These are phyloP conservation scores for Anticlea derivata DNA, from an alignment of 2,888 invertebrate genomes.

Conservation along the genomic window DNA sequence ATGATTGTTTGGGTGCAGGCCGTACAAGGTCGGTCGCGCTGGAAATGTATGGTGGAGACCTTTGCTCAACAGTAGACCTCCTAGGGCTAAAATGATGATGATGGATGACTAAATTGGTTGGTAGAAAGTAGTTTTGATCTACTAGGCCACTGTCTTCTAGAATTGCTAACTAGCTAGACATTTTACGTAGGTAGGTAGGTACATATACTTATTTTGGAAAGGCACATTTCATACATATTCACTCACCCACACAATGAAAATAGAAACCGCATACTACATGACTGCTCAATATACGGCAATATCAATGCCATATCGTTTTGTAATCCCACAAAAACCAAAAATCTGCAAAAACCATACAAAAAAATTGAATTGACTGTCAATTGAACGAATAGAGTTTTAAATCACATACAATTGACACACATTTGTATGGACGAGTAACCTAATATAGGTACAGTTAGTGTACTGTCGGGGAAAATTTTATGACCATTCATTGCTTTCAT, in stretches of 20 bases:
- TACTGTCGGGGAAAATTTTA: conserved; percentile 14
- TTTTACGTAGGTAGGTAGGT: too few relatives aligned
- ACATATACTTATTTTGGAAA: too few relatives aligned
- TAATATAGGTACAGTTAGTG: conserved; percentile 31
- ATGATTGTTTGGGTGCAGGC: too few relatives aligned
- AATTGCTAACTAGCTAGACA: too few relatives aligned
- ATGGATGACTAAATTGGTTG: too few relatives aligned
- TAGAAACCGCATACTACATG: not conserved
- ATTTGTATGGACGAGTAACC: conserved; percentile 36
- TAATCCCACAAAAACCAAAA: conserved; percentile 17
- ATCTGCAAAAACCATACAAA: not conserved
- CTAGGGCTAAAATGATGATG: too few relatives aligned
- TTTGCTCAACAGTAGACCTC: too few relatives aligned
- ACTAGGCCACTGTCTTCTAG: too few relatives aligned
- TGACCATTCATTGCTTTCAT: too few relatives aligned
- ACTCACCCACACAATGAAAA: conserved; percentile 4
- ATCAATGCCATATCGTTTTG: conserved; percentile 21
- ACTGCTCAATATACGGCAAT: conserved; percentile 28
- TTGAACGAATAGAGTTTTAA: conserved; percentile 23
- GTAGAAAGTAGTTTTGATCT: too few relatives aligned
- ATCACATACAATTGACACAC: conserved; percentile 31
- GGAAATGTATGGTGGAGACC: too few relatives aligned
- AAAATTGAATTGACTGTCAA: conserved; percentile 27
- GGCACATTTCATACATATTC: not conserved
- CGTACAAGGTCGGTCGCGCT: too few relatives aligned